Evolutionary conservation across 1,140 invertebrate genomes (phyloP).

Genomic region (Belonocnema kinseyi): DNA sequence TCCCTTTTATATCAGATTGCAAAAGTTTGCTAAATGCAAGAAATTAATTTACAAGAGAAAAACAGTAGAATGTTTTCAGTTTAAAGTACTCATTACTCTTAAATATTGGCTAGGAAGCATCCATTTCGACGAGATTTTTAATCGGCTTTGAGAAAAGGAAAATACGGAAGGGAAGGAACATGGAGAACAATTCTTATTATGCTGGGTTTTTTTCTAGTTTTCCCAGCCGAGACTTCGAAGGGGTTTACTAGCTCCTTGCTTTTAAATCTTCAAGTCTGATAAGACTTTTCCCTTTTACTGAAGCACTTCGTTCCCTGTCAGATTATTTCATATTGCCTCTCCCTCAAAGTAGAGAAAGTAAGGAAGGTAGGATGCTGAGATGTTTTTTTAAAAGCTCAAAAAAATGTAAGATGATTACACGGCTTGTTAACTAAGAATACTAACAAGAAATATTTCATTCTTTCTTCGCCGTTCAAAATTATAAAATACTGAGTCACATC

Average conservation of each 20-base stretch:
- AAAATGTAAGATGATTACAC: slow-evolving; percentile 25
- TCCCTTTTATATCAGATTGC: neutral
- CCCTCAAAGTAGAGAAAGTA: neutral
- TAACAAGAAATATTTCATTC: neutral
- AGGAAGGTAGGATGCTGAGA: neutral
- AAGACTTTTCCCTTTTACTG: slow-evolving; percentile 29
- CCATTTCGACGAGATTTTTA: slow-evolving; percentile 16
- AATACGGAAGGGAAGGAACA: neutral
- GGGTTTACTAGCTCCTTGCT: slow-evolving; percentile 18
- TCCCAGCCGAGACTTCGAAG: slow-evolving; percentile 9
- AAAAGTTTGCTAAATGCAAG: neutral
- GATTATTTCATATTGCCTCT: slow-evolving; percentile 27
- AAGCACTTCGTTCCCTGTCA: slow-evolving; percentile 24
- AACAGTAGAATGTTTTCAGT: neutral
- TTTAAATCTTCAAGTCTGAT: slow-evolving; percentile 28
- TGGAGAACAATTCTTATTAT: slow-evolving; percentile 28
- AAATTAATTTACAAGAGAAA: slow-evolving; percentile 1
- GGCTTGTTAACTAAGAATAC: neutral
- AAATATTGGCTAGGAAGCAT: slow-evolving; percentile 1
- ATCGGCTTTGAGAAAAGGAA: slow-evolving; percentile 12
- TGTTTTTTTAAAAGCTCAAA: neutral
- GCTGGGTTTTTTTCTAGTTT: slow-evolving; percentile 17
- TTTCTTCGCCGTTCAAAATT: no score
- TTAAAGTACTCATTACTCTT: slow-evolving; percentile 3
- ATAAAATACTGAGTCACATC: no score